These are phyloP conservation scores for Acomys russatus DNA, from an alignment of 2,797 vertebrate species.

Conservation along the genomic window DNA sequence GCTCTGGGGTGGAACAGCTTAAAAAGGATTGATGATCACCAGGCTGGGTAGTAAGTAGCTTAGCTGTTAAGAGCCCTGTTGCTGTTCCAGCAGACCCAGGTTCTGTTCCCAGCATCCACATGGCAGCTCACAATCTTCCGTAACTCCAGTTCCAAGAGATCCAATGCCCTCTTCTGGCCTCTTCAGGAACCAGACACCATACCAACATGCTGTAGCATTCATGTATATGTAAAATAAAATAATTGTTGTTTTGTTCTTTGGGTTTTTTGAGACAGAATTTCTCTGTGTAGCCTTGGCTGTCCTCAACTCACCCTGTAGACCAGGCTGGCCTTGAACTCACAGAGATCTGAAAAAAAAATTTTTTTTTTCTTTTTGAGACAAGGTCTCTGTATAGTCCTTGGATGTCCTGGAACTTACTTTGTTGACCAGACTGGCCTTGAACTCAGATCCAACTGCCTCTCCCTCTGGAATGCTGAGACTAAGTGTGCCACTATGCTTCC, in stretches of 20 bases:
- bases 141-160: background rate
- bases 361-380: background rate
- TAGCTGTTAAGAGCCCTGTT: background rate
- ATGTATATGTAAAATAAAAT: background rate
- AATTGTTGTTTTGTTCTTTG: no score
- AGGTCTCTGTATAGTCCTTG: background rate
- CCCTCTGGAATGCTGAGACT: background rate
- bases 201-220: background rate
- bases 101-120: background rate
- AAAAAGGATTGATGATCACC: background rate
- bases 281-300: no score
- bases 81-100: background rate
- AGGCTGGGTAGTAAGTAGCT: background rate
- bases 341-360: background rate
- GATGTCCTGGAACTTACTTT: background rate
- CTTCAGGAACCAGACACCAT: background rate
- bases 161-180: background rate
- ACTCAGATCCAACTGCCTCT: background rate
- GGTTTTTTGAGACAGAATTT: no score
- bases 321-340: no score
- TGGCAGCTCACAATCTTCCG: background rate
- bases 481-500: background rate
- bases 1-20: background rate
- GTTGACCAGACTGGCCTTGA: background rate
- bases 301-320: no score